Conservation (phyloP, 2,797 vertebrate species). For the Brachyalestes nurse region DNA sequence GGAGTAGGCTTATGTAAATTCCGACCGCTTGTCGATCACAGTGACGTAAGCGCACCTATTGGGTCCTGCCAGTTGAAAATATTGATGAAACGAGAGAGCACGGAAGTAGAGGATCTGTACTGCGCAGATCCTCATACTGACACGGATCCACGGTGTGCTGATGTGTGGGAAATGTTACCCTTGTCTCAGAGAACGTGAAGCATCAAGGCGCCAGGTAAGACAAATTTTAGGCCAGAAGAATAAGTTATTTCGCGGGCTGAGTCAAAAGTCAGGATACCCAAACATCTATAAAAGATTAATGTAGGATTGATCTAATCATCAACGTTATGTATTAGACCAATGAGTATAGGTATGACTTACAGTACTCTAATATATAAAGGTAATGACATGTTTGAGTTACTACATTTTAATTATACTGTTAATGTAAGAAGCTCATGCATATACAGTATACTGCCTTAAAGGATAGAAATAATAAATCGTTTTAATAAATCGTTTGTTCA, state of each 20-base stretch:
- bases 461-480: not conserved
- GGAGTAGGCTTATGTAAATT: slow-evolving; percentile 91
- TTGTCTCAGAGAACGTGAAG: not conserved
- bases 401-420: no score
- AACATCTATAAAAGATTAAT: not conserved
- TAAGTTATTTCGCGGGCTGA: not conserved
- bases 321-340: not conserved
- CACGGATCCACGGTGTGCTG: not conserved
- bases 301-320: not conserved
- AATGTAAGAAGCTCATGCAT: no score
- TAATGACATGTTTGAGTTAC: not conserved
- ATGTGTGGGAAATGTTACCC: slow-evolving; percentile 61
- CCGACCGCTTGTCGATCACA: slow-evolving; percentile 87
- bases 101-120: slow-evolving; percentile 38
- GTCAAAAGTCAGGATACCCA: not conserved
- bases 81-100: slow-evolving; percentile 66
- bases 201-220: slow-evolving; percentile 40
- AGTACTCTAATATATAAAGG: not conserved
- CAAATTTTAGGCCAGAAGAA: not conserved
- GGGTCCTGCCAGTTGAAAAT: slow-evolving; percentile 6
- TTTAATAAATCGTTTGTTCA: slow-evolving; percentile 7
- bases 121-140: slow-evolving; percentile 32
- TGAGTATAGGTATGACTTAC: no score
- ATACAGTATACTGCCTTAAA: not conserved
- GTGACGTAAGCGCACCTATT: slow-evolving; percentile 49